Conservation (phyloP, 2,888 invertebrate species). For the Ypsolopha sequella region DNA sequence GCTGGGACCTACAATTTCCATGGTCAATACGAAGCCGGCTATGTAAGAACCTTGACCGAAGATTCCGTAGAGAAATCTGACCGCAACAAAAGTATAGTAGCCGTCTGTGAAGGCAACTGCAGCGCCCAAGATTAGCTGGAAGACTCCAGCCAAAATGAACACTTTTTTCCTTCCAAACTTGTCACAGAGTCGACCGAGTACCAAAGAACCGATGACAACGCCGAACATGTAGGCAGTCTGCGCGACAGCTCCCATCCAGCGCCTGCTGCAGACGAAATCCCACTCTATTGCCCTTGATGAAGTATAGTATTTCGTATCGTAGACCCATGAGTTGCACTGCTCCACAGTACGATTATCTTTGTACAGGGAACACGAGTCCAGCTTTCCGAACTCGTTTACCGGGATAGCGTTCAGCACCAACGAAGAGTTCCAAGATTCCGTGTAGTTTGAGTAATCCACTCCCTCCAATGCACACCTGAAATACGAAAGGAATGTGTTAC, state of each 20-base stretch:
- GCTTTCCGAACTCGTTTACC: slow-evolving; percentile 59
- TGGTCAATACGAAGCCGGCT: slow-evolving; percentile 77
- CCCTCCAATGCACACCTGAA: slow-evolving; percentile 72
- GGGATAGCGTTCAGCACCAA: slow-evolving; percentile 70
- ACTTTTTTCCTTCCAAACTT: slow-evolving; percentile 84
- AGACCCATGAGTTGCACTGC: slow-evolving; percentile 73
- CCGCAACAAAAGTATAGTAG: slow-evolving; percentile 76
- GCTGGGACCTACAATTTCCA: slow-evolving; percentile 87
- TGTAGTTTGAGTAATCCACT: slow-evolving; percentile 63
- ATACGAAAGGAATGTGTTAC: slow-evolving; percentile 13
- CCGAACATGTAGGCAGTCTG: slow-evolving; percentile 88
- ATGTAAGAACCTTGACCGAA: slow-evolving; percentile 85
- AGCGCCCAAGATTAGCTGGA: slow-evolving; percentile 78
- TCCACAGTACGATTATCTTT: slow-evolving; percentile 42
- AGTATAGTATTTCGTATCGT: slow-evolving; percentile 78
- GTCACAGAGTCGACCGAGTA: slow-evolving; percentile 83
- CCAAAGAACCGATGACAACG: slow-evolving; percentile 83
- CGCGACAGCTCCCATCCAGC: slow-evolving; percentile 87
- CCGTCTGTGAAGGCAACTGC: slow-evolving; percentile 83
- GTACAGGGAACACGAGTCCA: slow-evolving; percentile 75
- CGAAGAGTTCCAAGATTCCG: slow-evolving; percentile 67
- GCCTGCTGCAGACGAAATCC: slow-evolving; percentile 82
- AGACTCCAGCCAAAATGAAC: slow-evolving; percentile 80
- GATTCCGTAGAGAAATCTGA: slow-evolving; percentile 81
- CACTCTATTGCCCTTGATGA: slow-evolving; percentile 85